phyloP scores from a whole-genome alignment of 2,113 vertebrate genomes.

The human region GRCh38 chr7:50763001-50763500 shows the following conservation, averaged over 20 bases:
- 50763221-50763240: not conserved
- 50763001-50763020: no score
- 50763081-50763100: no score
- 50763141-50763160: not conserved
- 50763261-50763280: not conserved
- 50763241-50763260: not conserved
- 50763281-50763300: not conserved
- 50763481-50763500: not conserved
- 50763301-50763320: not conserved
- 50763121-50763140: not conserved
- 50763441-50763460: fast-evolving
- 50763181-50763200: not conserved
- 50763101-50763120: no score
- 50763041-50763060: no score
- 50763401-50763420: not conserved
- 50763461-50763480: not conserved
- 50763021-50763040: no score
- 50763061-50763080: no score
- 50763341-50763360: not conserved
- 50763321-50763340: not conserved
- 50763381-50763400: no score
- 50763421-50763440: no score
- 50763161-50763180: not conserved
- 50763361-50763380: no score
- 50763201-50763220: not conserved